Evolutionary conservation across 1,140 invertebrate species (phyloP).

Genomic region (Pachyrhynchus sulphureomaculatus): DNA sequence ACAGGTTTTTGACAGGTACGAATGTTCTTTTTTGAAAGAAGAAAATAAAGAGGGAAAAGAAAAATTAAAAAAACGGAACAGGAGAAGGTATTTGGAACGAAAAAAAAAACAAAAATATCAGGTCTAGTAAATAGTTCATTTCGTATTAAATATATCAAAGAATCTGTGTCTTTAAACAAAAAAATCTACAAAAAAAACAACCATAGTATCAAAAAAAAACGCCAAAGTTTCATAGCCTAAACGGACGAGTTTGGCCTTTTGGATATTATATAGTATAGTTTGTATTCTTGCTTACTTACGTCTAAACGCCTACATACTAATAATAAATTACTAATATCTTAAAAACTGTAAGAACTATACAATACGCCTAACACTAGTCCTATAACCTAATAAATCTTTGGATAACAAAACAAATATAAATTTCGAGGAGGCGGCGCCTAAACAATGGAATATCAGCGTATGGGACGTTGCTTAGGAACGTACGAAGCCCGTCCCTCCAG

Average conservation of each 20-base stretch:
- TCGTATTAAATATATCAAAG: conserved; percentile 19
- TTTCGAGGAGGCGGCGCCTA: conserved; percentile 9
- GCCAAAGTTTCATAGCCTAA: conserved; percentile 10
- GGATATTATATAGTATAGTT: conserved; percentile 20
- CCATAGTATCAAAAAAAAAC: conserved; percentile 25
- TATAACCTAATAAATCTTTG: conserved; percentile 29
- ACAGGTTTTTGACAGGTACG: conserved; percentile 20
- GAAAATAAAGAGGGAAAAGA: neutral
- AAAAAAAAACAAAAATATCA: conserved; percentile 11
- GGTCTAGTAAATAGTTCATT: conserved; percentile 25
- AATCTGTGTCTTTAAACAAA: conserved; percentile 9
- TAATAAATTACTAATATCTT: conserved; percentile 33
- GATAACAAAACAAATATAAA: conserved; percentile 26
- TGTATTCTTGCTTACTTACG: conserved; percentile 3
- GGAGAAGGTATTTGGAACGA: neutral
- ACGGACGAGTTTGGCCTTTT: conserved; percentile 18
- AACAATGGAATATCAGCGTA: conserved; percentile 10
- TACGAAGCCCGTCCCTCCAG: no score
- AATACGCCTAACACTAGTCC: conserved; percentile 1
- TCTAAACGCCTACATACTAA: conserved; percentile 8
- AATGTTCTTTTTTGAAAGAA: conserved; percentile 5
- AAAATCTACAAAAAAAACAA: conserved; percentile 8
- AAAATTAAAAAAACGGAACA: neutral
- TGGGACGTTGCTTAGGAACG: neutral
- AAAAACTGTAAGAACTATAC: conserved; percentile 24